Evolutionary conservation across 2,888 invertebrate genomes (phyloP).

Genomic region (Mimachlamys varia): DNA sequence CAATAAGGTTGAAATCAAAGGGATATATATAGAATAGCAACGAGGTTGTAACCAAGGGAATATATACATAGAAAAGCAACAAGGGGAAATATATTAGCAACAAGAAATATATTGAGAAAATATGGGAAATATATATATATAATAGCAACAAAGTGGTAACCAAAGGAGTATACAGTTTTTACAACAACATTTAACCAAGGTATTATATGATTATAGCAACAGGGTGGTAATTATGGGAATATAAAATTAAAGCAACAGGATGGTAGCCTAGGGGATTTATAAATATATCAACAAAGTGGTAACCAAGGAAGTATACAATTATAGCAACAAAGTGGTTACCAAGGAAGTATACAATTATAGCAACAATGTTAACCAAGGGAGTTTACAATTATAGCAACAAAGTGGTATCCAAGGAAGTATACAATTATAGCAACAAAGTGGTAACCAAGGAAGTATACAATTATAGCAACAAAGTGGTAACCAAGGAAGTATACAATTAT

Average conservation of each 20-base stretch:
- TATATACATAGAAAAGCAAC: no score
- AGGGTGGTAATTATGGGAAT: neutral
- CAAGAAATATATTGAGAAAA: no score
- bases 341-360: neutral
- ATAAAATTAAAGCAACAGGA: no score
- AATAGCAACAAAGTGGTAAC: no score
- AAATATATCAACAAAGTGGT: neutral
- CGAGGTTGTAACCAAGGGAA: neutral
- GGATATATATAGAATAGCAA: neutral
- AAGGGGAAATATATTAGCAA: neutral
- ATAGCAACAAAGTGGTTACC: neutral
- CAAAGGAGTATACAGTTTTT: no score
- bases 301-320: neutral
- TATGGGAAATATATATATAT: no score
- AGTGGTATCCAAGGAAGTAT: neutral
- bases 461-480: no score
- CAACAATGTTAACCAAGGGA: neutral
- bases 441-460: no score
- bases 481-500: no score
- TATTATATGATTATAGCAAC: neutral
- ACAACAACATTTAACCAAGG: neutral
- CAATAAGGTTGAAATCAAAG: neutral
- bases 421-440: no score
- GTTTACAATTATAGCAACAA: neutral
- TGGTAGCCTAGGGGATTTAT: no score